Conservation (phyloP, 2,888 invertebrate species). For the Morinoia aosen region DNA sequence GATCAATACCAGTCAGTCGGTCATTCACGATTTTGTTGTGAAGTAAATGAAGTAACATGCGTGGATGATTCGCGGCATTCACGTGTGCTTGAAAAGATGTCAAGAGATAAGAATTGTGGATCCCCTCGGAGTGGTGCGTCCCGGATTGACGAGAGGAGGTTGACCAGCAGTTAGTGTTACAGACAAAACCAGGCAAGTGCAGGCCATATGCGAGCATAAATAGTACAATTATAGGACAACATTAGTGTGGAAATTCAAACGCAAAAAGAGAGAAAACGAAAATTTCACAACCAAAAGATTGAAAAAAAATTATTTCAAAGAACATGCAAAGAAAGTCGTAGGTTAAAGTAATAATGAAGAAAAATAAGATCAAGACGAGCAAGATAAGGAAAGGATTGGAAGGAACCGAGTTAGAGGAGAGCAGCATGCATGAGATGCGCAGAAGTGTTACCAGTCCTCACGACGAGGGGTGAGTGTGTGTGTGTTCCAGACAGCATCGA, state of each 20-base stretch:
- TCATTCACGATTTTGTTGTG: not conserved
- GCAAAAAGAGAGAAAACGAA: not conserved
- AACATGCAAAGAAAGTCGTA: not conserved
- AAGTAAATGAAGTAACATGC: not conserved
- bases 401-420: not conserved
- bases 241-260: not conserved
- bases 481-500: constrained; percentile 21
- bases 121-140: not conserved
- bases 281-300: not conserved
- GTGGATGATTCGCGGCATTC: not conserved
- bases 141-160: not conserved
- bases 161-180: not conserved
- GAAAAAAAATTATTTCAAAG: not conserved
- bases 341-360: constrained; percentile 44
- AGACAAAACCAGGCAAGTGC: not conserved
- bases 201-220: not conserved
- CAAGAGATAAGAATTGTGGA: not conserved
- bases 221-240: no score
- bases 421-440: not conserved
- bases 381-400: not conserved
- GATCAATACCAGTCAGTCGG: not conserved
- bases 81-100: not conserved
- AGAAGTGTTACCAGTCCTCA: constrained; percentile 14
- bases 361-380: not conserved
- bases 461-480: not conserved